phyloP scores from a whole-genome alignment of 2,797 vertebrate species.

The Tenualosa ilisha region DNA sequence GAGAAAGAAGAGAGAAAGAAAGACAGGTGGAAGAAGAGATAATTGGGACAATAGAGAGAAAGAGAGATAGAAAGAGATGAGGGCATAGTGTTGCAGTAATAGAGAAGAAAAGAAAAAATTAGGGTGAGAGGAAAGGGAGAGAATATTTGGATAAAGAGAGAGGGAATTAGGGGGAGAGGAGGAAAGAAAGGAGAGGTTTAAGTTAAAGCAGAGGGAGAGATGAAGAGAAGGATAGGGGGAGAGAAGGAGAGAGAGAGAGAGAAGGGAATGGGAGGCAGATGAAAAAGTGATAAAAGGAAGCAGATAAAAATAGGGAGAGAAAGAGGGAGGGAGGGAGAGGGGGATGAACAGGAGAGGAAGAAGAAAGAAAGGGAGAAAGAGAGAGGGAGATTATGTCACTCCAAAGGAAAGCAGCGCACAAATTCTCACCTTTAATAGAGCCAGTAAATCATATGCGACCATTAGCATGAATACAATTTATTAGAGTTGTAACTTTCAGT shows the following conservation, averaged over 20 bases:
- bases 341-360: conserved; percentile 55
- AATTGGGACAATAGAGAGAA: conserved; percentile 9
- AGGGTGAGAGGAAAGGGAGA: conserved; percentile 30
- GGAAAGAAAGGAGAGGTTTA: background rate
- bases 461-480: conserved; percentile 99
- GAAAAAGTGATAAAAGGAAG: conserved; percentile 38
- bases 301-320: conserved; percentile 38
- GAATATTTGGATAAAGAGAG: background rate
- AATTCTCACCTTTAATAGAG: conserved; percentile 92
- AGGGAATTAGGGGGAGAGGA: background rate
- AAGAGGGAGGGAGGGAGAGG: conserved; percentile 21
- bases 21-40: conserved; percentile 17
- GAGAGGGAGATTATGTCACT: conserved; percentile 60
- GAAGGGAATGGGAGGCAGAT: conserved; percentile 56
- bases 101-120: background rate
- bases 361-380: conserved; percentile 27
- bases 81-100: background rate
- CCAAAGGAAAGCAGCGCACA: conserved; percentile 79
- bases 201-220: background rate
- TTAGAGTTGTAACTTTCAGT: conserved; percentile 97
- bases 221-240: conserved; percentile 14
- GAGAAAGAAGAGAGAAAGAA: background rate
- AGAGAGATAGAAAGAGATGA: conserved; percentile 61
- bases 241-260: background rate
- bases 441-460: conserved; percentile 92